A percentile compares a stretch with the other conserved stretches of the same genome.
Evolutionary conservation across 2,113 vertebrate species (phyloP).

Genomic region (Psilopogon haemacephalus): DNA sequence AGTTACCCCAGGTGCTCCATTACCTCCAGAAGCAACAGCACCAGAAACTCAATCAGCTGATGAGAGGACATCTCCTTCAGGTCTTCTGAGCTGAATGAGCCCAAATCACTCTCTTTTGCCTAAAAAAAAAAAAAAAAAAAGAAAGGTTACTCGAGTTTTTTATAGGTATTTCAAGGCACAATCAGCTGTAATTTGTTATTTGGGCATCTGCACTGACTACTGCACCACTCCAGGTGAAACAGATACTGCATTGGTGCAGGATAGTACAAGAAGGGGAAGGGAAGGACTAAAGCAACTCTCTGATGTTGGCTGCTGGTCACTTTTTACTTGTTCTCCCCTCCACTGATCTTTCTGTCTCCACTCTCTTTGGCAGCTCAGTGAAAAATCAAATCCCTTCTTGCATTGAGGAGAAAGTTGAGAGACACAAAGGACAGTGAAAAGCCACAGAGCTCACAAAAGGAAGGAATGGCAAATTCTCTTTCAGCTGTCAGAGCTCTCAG

Average conservation of each 20-base stretch:
- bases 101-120: constrained; percentile 87
- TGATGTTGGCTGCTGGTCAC: not conserved
- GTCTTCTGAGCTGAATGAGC: constrained; percentile 80
- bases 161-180: not conserved
- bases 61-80: constrained; percentile 87
- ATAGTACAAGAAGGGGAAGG: not conserved
- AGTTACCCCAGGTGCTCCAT: not conserved
- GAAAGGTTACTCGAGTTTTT: not conserved
- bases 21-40: constrained; percentile 88
- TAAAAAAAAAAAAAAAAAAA: constrained; percentile 32
- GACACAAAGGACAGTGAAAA: not conserved
- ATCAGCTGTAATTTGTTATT: not conserved
- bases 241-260: not conserved
- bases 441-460: not conserved
- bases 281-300: not conserved
- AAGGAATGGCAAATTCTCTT: not conserved
- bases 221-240: not conserved
- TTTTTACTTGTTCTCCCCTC: not conserved
- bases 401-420: not conserved
- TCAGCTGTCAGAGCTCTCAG: not conserved
- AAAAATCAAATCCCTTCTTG: not conserved
- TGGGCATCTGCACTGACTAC: not conserved
- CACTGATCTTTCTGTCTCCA: not conserved
- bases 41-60: constrained; percentile 91
- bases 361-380: not conserved